These are phyloP conservation scores for Rhopalosiphum nymphaeae DNA, from an alignment of 2,888 invertebrate species.

Conservation along the genomic window DNA sequence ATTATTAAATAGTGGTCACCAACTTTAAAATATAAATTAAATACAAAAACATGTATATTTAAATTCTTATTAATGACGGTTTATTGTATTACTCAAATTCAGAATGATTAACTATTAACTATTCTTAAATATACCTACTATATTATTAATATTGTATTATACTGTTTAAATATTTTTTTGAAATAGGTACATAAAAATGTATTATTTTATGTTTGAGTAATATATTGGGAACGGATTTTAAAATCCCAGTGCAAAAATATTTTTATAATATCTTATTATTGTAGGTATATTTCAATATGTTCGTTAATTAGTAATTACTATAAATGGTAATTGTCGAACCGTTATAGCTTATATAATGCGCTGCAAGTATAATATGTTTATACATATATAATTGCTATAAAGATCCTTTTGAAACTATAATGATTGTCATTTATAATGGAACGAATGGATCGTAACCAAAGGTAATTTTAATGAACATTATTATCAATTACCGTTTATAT, in stretches of 20 bases:
- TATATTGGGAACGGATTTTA: background rate
- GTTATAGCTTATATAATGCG: background rate
- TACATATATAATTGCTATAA: background rate
- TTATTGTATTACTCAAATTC: background rate
- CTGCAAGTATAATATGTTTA: background rate
- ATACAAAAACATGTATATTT: background rate
- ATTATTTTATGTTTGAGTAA: background rate
- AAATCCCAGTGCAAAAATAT: background rate
- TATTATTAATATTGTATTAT: background rate
- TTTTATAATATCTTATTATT: background rate
- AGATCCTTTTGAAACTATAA: slow-evolving; percentile 1
- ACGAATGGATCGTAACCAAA: background rate
- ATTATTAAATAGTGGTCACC: background rate
- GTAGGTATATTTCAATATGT: background rate
- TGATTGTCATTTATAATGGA: background rate
- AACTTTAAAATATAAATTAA: background rate
- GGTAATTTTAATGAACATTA: slow-evolving; percentile 10
- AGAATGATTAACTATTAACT: background rate
- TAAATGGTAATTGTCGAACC: background rate
- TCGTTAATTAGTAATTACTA: background rate
- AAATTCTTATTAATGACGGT: background rate
- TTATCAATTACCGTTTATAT: slow-evolving; percentile 20
- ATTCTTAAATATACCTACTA: background rate
- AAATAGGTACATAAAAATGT: background rate
- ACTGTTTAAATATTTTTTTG: background rate